Conservation (phyloP, 2,113 vertebrate species). For the Empidonax traillii region DNA sequence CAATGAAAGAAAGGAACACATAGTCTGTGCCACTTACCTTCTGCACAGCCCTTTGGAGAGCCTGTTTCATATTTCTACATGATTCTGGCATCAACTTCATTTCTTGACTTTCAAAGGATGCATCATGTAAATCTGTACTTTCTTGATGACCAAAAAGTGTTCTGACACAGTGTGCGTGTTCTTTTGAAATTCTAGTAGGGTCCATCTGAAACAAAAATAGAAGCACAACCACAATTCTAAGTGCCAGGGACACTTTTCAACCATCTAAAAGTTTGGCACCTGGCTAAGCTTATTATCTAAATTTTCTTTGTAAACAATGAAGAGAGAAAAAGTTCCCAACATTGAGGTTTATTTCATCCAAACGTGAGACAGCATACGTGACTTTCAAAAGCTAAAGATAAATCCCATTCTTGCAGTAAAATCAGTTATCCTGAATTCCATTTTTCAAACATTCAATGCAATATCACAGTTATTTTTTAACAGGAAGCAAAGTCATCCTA, state of each 20-base stretch:
- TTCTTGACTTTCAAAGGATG: slow-evolving; percentile 69
- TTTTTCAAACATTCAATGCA: neutral
- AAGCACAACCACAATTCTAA: neutral
- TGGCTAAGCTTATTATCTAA: neutral
- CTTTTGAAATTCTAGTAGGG: slow-evolving; percentile 77
- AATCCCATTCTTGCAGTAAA: neutral
- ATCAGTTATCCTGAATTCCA: neutral
- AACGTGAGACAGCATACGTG: neutral
- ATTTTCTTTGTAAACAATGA: neutral
- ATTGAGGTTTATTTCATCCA: neutral
- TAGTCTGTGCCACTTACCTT: slow-evolving; percentile 55
- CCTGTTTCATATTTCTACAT: slow-evolving; percentile 75
- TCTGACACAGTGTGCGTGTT: slow-evolving; percentile 73
- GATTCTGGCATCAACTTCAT: slow-evolving; percentile 70
- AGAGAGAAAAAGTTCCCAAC: neutral
- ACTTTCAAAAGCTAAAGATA: neutral
- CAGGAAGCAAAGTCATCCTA: neutral
- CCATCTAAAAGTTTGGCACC: neutral
- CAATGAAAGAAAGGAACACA: neutral
- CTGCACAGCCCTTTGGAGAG: slow-evolving; percentile 73
- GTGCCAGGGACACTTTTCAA: neutral
- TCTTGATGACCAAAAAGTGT: slow-evolving; percentile 73
- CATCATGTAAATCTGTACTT: slow-evolving; percentile 68
- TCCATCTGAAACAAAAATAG: slow-evolving; percentile 72
- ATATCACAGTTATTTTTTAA: neutral